These are phyloP conservation scores for Antidorcas marsupialis DNA, from an alignment of 2,113 vertebrate genomes.

Conservation along the genomic window DNA sequence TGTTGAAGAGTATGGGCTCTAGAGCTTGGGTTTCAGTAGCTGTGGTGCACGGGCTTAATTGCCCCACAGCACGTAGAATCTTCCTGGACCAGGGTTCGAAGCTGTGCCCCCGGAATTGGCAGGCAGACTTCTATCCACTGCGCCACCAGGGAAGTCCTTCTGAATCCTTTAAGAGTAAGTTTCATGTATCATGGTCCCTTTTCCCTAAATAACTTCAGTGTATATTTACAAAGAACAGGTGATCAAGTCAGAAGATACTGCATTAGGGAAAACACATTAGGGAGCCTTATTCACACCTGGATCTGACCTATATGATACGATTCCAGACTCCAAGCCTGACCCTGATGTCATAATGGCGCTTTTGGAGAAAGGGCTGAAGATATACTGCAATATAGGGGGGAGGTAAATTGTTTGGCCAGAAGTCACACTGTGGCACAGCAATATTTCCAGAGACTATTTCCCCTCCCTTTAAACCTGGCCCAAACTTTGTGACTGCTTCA, in stretches of 20 bases:
- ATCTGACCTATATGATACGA: neutral
- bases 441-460: neutral
- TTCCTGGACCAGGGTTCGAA: neutral
- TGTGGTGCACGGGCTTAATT: fast-evolving
- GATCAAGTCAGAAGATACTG: neutral
- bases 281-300: neutral
- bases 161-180: neutral
- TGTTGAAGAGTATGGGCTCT: neutral
- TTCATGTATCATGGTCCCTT: neutral
- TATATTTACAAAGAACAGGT: neutral
- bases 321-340: neutral
- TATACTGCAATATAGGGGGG: neutral
- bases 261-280: neutral
- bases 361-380: neutral
- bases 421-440: neutral
- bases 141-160: neutral
- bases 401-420: neutral
- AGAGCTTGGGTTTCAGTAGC: neutral
- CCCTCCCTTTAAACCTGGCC: neutral
- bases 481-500: neutral
- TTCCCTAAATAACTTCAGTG: neutral
- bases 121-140: neutral
- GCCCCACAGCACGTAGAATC: neutral
- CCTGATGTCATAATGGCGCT: neutral
- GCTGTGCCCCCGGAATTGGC: neutral